These are phyloP conservation scores for Nansenia antarctica DNA, from an alignment of 2,113 vertebrate genomes.

Conservation along the genomic window DNA sequence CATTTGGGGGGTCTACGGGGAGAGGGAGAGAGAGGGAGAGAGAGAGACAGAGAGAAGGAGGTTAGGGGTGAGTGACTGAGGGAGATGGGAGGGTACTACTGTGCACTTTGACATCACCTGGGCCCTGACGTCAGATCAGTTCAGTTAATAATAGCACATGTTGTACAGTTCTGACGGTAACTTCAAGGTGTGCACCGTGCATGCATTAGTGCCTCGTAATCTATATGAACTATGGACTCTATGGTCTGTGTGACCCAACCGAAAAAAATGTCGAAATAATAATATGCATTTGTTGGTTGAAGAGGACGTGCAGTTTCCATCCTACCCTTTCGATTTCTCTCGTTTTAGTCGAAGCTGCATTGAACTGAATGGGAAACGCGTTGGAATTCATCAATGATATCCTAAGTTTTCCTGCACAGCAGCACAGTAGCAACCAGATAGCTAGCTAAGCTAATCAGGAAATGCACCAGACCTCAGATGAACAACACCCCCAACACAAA, in stretches of 20 bases:
- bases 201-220: too few relatives aligned
- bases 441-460: not conserved
- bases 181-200: not conserved
- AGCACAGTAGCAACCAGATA: not conserved
- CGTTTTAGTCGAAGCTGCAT: too few relatives aligned
- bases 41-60: not conserved
- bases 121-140: not conserved
- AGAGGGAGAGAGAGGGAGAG: not conserved
- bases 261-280: not conserved
- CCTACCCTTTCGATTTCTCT: too few relatives aligned
- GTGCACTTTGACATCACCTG: not conserved
- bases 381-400: too few relatives aligned
- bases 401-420: too few relatives aligned
- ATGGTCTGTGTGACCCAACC: not conserved
- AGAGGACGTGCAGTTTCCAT: too few relatives aligned
- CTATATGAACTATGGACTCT: not conserved
- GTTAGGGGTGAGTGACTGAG: not conserved
- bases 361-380: too few relatives aligned
- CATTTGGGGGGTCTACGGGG: conserved; percentile 24
- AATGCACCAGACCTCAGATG: too few relatives aligned
- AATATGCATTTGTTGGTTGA: not conserved
- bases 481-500: too few relatives aligned
- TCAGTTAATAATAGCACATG: not conserved
- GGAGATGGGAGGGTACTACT: not conserved
- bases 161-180: not conserved